Evolutionary conservation across 2,113 vertebrate species (phyloP), one percentile per base, ranked within the genome.

Genomic region (Holacanthus passer): DNA sequence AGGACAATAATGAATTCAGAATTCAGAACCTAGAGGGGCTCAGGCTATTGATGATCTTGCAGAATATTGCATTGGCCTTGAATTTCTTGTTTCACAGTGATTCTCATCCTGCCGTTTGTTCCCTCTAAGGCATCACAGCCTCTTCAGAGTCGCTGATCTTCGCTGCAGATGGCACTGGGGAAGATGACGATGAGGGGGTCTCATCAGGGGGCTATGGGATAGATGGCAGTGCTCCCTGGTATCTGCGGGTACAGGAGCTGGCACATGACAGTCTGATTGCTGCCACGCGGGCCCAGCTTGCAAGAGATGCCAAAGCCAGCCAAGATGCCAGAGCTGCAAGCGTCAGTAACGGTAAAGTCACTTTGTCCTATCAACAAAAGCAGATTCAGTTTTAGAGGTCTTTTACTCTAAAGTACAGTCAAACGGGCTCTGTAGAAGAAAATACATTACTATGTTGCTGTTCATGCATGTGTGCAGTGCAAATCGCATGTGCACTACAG

Each of bases 211-310:
- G 98, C 59, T 96, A 95, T 41, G 94, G 95, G 29, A 87, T 93
- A 4, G 97, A 99, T 58, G 97, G 97, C 90, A 97, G 95, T 58
- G 96, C 97, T 24, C 98, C 98, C 0, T 99, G 98, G 98, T 99
- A 98, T 80, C 95, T 99, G 70, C 95, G 98, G 77, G 98, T 99
- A 20, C 98, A 99, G 82, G 98, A 99, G 88, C 87, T 99, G 92
- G 98, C 98, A 39, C 98, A 99, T 29, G 98, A 99, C 95, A 99
- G 98, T 94, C 95, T 99, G 85, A 99, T 99, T 20, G 98, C 98
- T 50, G 98, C 98, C 89, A 99, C 98, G 31, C 96, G 98, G 6
- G 98, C 98, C 11, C 97, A 99, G 70, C 92, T 99, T 0, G 98
- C 97, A 12, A 97, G 97, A 89, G 97, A 95, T 81, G 97, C 97